A percentile compares a stretch with the other conserved stretches of the same genome.
Evolutionary conservation across 1,140 invertebrate species (phyloP).

Genomic region (Drosophila equinoxialis): DNA sequence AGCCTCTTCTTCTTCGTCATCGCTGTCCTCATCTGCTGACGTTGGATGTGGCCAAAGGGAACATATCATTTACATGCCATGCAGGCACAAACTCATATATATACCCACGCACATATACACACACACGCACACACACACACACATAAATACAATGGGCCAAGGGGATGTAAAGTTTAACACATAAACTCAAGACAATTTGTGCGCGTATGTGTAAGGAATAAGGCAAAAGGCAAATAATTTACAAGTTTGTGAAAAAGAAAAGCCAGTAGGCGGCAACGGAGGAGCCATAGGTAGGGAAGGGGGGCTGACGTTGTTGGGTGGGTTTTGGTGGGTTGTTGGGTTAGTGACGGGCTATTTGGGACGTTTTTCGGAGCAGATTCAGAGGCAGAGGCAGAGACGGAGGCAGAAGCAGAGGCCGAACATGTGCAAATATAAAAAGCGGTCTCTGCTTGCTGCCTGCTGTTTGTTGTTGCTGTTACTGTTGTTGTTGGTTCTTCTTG

Average conservation of each 20-base stretch:
- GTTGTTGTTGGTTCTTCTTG: slow-evolving; percentile 4
- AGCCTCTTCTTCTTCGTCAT: slow-evolving; percentile 43
- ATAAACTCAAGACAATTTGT: slow-evolving; percentile 81
- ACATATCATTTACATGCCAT: slow-evolving; percentile 82
- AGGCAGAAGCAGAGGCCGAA: slow-evolving; percentile 28
- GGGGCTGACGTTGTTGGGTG: neutral
- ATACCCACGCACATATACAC: slow-evolving; percentile 32
- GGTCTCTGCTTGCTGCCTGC: slow-evolving; percentile 27
- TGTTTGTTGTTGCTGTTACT: neutral
- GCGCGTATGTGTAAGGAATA: slow-evolving; percentile 77
- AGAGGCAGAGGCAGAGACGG: neutral
- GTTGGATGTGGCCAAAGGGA: slow-evolving; percentile 75
- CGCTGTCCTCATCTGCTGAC: slow-evolving; percentile 27
- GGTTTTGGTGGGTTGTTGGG: too few species aligned
- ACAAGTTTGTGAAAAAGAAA: slow-evolving; percentile 73
- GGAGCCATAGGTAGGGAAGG: slow-evolving; percentile 4
- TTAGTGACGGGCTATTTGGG: too few species aligned
- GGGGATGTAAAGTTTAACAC: slow-evolving; percentile 79
- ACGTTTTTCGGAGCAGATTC: too few species aligned
- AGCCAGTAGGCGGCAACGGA: slow-evolving; percentile 33
- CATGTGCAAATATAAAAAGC: slow-evolving; percentile 67
- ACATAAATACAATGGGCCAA: slow-evolving; percentile 42
- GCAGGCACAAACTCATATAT: slow-evolving; percentile 40
- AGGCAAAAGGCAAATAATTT: slow-evolving; percentile 81
- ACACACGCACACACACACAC: slow-evolving; percentile 22